Conservation (phyloP, 2,113 vertebrate species). For the Forbesichthys papilliferus region DNA sequence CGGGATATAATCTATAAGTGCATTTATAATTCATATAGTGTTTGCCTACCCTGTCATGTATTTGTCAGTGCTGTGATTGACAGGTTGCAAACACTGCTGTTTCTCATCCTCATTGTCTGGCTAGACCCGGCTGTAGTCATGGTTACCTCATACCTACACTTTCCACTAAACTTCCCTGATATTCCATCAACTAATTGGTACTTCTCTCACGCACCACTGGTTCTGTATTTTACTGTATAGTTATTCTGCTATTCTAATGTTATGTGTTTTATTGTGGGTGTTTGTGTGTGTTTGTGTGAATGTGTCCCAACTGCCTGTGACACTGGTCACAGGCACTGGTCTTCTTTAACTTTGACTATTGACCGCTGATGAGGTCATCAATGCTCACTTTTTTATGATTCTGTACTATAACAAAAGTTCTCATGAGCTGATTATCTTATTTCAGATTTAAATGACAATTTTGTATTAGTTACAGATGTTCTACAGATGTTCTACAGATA, state of each 20-base stretch:
- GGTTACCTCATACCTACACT: background rate
- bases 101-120: conserved; percentile 14
- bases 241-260: background rate
- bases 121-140: background rate
- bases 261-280: background rate
- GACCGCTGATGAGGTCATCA: background rate
- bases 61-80: conserved; percentile 16
- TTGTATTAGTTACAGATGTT: conserved; percentile 1
- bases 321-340: conserved; percentile 1
- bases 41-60: conserved; percentile 49
- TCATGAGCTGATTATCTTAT: background rate
- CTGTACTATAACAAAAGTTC: background rate
- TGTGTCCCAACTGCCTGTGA: background rate
- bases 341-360: background rate
- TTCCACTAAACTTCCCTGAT: background rate
- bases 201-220: background rate
- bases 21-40: background rate
- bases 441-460: conserved; percentile 11
- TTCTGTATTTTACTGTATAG: too few relatives aligned
- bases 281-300: conserved; percentile 4
- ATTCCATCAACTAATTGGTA: background rate
- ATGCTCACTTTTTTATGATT: too few relatives aligned
- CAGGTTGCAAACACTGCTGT: conserved; percentile 5
- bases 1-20: background rate
- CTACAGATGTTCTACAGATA: conserved; percentile 7